Evolutionary conservation across 2,888 invertebrate species (phyloP).

Genomic region (Ectemnius lituratus): DNA sequence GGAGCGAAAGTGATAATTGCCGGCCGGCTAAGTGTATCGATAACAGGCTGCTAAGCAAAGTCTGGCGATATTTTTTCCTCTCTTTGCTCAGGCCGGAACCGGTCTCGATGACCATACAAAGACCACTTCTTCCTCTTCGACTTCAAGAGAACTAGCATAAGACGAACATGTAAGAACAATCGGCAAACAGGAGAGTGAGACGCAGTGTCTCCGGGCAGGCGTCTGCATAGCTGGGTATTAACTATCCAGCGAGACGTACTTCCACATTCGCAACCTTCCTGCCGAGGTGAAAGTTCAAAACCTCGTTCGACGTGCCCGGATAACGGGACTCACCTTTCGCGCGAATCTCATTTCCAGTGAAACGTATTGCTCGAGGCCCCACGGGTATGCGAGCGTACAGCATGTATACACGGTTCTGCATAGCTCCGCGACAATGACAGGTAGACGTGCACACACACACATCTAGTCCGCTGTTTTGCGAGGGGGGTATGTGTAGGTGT

Average conservation of each 20-base stretch:
- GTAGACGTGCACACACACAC: conserved; percentile 30
- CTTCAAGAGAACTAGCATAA: background rate
- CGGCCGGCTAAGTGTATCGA: conserved; percentile 26
- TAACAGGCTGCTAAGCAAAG: conserved; percentile 23
- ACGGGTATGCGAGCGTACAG: conserved; percentile 34
- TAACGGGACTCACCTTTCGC: conserved; percentile 34
- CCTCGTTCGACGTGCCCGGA: conserved; percentile 53
- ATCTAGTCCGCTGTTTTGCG: conserved; percentile 47
- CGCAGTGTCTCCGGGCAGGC: too few relatives aligned
- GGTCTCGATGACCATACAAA: background rate
- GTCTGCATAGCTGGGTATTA: conserved; percentile 10
- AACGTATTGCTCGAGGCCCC: conserved; percentile 40
- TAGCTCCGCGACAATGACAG: conserved; percentile 45
- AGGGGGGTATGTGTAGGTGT: conserved; percentile 9
- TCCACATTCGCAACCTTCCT: conserved; percentile 37
- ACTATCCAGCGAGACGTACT: conserved; percentile 52
- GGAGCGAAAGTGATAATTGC: conserved; percentile 43
- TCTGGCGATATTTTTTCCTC: background rate
- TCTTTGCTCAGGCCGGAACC: background rate
- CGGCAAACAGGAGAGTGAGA: background rate
- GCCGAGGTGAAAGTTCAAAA: conserved; percentile 71
- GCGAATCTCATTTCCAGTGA: conserved; percentile 51
- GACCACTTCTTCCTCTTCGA: background rate
- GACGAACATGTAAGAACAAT: background rate
- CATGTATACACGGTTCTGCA: conserved; percentile 45